Conservation (phyloP, 2,797 vertebrate genomes). For the Pseudochaenichthys georgianus region DNA sequence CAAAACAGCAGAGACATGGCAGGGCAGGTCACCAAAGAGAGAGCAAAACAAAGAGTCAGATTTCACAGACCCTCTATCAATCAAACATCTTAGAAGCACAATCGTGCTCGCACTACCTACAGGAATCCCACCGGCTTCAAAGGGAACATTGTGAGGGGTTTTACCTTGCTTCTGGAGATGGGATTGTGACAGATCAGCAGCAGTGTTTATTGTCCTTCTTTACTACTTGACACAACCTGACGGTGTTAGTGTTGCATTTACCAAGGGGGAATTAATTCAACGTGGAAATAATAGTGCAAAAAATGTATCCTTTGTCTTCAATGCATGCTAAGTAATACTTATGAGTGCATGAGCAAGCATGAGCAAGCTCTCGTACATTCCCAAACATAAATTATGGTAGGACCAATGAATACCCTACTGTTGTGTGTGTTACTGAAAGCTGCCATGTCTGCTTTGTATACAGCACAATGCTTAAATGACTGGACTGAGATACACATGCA, state of each 20-base stretch:
- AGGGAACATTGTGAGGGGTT: conserved; percentile 64
- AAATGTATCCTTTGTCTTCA: conserved; percentile 68
- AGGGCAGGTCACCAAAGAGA: conserved; percentile 75
- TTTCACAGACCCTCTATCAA: conserved; percentile 84
- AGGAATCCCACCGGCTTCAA: conserved; percentile 75
- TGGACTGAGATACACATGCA: conserved; percentile 37
- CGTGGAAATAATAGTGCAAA: conserved; percentile 41
- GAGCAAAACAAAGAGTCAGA: conserved; percentile 80
- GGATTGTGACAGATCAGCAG: conserved; percentile 64
- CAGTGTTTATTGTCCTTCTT: conserved; percentile 65
- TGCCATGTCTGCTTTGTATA: conserved; percentile 56
- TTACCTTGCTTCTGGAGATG: conserved; percentile 51
- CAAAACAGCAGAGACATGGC: conserved; percentile 77
- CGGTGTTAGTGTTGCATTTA: conserved; percentile 47
- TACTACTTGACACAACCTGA: conserved; percentile 63
- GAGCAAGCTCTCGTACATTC: conserved; percentile 72
- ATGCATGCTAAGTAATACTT: conserved; percentile 68
- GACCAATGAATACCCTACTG: conserved; percentile 70
- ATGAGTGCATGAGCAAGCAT: conserved; percentile 59
- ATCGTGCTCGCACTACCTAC: conserved; percentile 61
- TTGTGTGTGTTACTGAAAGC: conserved; percentile 55
- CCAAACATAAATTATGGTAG: conserved; percentile 73
- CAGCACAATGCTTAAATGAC: conserved; percentile 30
- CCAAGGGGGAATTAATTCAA: conserved; percentile 42
- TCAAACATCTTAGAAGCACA: conserved; percentile 79